Evolutionary conservation across 2,888 invertebrate genomes (phyloP), one percentile per base, ranked within the genome.

Genomic region (Lacanobia wlatinum): DNA sequence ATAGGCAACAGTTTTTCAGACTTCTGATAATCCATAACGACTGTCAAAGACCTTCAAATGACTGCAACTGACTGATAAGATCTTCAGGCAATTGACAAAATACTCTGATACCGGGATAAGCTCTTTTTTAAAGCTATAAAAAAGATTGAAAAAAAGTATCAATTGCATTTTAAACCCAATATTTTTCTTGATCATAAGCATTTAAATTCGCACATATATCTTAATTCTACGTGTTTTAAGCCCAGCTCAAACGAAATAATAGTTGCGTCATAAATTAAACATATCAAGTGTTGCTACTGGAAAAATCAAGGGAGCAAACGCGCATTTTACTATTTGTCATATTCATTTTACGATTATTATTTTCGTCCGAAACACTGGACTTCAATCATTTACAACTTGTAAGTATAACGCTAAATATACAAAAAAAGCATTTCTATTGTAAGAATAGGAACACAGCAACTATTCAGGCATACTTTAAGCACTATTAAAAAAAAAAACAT

Each of bases 361-460:
- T 21, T 21, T 40, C 40, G 14, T 59, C 40, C 14, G 8, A 43
- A 14, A 40, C 40, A 21, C 40, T 59, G 16, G 21, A 21, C 40
- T 7, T 59, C 14, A 52, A 46, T 52, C 40, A 50, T 43, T 50
- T 58, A 58, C 14, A 59, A 21, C 55, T 34, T 55, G 60, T 18
- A 18, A 14, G 43, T 46, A 53, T 48, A 7, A 7, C 38, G 50
- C 23, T 74, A 40, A 76, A 61, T 63, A 53, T 21, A 67, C 38
- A 59, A 34, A 65, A 34, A 65, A 56, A 65, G 10, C 16, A 65
- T 50, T 58, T 48, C 28, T 66, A 68, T 52, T 61, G 9, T 21
- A 43, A 61, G n/a, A 75, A 65, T 61, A 65, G 56, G 46, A 77
- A 77, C 55, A 48, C 40, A 60, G 9, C 2, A 76, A 18, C 34